Conservation (phyloP, 1,140 invertebrate species). For the Drosophila quadrilineata region DNA sequence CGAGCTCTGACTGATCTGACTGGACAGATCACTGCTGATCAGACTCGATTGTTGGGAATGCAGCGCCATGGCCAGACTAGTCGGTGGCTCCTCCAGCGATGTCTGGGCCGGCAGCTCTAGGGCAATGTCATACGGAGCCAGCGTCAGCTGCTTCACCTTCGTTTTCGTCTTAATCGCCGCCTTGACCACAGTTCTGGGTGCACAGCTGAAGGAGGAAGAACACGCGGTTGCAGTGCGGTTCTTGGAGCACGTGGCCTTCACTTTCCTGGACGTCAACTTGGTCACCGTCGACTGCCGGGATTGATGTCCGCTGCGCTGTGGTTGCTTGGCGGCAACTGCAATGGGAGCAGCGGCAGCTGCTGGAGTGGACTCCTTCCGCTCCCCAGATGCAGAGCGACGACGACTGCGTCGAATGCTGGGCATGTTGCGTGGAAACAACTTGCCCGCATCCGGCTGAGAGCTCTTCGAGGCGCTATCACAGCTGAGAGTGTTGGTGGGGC, state of each 20-base stretch:
- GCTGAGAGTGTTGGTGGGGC: conserved; percentile 24
- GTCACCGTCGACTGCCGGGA: conserved; percentile 59
- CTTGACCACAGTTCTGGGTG: conserved; percentile 35
- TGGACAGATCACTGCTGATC: conserved; percentile 28
- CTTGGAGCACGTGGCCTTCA: conserved; percentile 59
- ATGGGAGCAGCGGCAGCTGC: not conserved
- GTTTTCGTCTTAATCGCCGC: conserved; percentile 56
- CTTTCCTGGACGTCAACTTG: conserved; percentile 55
- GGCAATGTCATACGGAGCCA: conserved; percentile 58
- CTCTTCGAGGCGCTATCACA: conserved; percentile 59
- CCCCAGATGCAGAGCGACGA: conserved; percentile 38
- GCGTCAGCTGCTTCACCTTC: conserved; percentile 46
- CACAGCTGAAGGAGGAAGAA: not conserved
- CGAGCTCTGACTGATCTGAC: not conserved
- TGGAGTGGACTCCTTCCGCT: conserved; percentile 5
- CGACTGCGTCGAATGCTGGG: conserved; percentile 73
- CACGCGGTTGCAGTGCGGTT: conserved; percentile 8
- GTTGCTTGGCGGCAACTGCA: conserved; percentile 24
- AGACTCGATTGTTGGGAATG: conserved; percentile 53
- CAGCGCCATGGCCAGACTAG: conserved; percentile 54
- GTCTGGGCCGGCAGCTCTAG: conserved; percentile 48
- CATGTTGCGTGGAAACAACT: conserved; percentile 78
- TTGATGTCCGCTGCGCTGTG: conserved; percentile 28
- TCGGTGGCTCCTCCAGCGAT: conserved; percentile 10
- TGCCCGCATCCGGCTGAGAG: conserved; percentile 61